Base-by-base conservation (phyloP, 2,797 vertebrate genomes). In the Acipenser ruthenus region DNA sequence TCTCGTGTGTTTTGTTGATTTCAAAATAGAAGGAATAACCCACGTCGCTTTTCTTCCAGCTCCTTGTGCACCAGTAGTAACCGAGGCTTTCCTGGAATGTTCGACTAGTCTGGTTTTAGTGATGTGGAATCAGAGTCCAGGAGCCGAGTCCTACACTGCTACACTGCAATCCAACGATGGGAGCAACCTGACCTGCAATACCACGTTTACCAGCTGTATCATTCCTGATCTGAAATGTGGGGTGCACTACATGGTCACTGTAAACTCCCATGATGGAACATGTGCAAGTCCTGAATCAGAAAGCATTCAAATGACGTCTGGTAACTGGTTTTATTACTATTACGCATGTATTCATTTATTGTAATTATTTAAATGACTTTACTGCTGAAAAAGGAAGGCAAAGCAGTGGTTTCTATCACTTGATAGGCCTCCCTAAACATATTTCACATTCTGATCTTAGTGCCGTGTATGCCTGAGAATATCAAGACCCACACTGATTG, bases 401-500 rank as follows among this genome's bases (percentile, higher is more conserved):
- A 5, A 37, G 4, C 37, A 37, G 37, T 37, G 37, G 37, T 37
- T 37, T 37, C 37, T 37, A 37, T 37, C 37, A 37, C 18, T 37
- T 37, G 37, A 37, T 5, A 37, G 37, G 37, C 5, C 5, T 37
- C 37, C 37, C 37, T 37, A 37, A 37, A 37, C 37, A 37, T 37
- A 5, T 47, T 65, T 65, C 12, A 23, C 47, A 9, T n/a, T 68
- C 55, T 65, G 18, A 60, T 58, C 61, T 50, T 72, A 93, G 91
- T 87, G 68, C 86, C 87, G 12, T 92, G 90, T 66, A 88, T 86
- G 10, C 90, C 90, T 10, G 71, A 81, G 70, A 69, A 80, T 0
- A 67, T 87, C 60, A 50, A 10, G 0, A 59, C 78, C 0, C 10
- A 55, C 0, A 70, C 89, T 53, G 71, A 85, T 70, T 91, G 89